Conservation (phyloP, 1,140 invertebrate genomes). For the Melipona quadrifasciata region DNA sequence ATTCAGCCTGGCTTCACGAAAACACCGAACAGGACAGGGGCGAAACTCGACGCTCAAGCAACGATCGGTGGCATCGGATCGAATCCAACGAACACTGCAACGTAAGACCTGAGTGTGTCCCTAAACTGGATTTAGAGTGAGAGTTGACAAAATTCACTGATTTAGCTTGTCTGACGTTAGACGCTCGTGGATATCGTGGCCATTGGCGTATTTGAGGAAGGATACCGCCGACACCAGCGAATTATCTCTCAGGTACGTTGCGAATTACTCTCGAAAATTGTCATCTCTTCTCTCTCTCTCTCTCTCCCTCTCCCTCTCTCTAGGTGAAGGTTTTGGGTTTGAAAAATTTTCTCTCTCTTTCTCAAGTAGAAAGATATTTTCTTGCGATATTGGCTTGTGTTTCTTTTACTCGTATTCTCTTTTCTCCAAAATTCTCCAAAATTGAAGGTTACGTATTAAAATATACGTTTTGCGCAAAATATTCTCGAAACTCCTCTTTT, state of each 20-base stretch:
- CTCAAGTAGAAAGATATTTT: no score
- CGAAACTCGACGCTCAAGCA: constrained; percentile 77
- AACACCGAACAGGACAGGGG: constrained; percentile 77
- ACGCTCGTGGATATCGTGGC: constrained; percentile 94
- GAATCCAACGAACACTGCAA: constrained; percentile 54
- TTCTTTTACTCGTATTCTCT: no score
- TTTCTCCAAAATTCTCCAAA: no score
- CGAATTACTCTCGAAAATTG: neutral
- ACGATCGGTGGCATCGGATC: constrained; percentile 74
- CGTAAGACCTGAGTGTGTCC: constrained; percentile 26
- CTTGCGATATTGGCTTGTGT: no score
- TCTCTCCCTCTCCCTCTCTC: neutral
- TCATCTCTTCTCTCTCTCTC: no score
- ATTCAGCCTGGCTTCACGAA: constrained; percentile 84
- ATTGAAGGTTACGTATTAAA: no score
- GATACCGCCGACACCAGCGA: constrained; percentile 87
- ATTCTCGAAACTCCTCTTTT: neutral
- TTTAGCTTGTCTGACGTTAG: constrained; percentile 70
- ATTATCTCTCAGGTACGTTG: constrained; percentile 88
- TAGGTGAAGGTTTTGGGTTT: neutral
- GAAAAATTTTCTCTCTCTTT: neutral
- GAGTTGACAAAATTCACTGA: constrained; percentile 7
- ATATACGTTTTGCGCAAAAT: neutral
- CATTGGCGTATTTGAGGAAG: constrained; percentile 91
- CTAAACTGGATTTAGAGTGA: neutral